Conservation (phyloP, 2,888 invertebrate species). For the Synanthedon vespiformis region DNA sequence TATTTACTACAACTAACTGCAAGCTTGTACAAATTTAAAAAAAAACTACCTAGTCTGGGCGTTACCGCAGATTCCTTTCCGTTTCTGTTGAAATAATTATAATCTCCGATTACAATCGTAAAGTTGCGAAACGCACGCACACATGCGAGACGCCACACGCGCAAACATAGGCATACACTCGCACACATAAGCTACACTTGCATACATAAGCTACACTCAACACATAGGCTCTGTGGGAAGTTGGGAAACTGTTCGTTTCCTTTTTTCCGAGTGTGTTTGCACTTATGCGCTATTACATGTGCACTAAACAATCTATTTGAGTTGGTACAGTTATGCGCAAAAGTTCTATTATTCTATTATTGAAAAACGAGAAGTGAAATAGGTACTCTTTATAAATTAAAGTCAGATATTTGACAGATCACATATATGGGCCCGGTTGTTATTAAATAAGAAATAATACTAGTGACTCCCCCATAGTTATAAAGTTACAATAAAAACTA, state of each 20-base stretch:
- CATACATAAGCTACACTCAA: not conserved
- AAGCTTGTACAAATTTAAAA: too few relatives aligned
- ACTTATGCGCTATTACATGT: not conserved
- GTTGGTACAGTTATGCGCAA: not conserved
- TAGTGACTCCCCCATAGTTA: too few relatives aligned
- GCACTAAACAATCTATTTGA: not conserved
- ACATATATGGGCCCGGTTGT: too few relatives aligned
- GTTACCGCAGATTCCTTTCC: not conserved
- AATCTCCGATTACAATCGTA: not conserved
- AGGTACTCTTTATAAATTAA: too few relatives aligned
- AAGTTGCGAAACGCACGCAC: not conserved
- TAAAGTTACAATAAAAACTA: too few relatives aligned
- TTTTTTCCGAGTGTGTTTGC: slow-evolving; percentile 1
- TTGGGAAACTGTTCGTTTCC: slow-evolving; percentile 5
- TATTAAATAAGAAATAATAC: too few relatives aligned
- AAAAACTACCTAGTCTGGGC: too few relatives aligned
- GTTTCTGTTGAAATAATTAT: not conserved
- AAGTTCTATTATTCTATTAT: not conserved
- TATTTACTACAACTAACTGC: too few relatives aligned
- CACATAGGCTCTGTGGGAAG: slow-evolving; percentile 1
- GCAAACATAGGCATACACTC: not conserved
- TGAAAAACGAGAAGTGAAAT: too few relatives aligned
- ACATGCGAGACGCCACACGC: not conserved
- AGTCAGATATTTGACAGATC: too few relatives aligned
- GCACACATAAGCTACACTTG: not conserved